Evolutionary conservation across 2,888 invertebrate genomes (phyloP), one percentile per base, ranked within the genome.

Genomic region (Chaitophorus viminalis): DNA sequence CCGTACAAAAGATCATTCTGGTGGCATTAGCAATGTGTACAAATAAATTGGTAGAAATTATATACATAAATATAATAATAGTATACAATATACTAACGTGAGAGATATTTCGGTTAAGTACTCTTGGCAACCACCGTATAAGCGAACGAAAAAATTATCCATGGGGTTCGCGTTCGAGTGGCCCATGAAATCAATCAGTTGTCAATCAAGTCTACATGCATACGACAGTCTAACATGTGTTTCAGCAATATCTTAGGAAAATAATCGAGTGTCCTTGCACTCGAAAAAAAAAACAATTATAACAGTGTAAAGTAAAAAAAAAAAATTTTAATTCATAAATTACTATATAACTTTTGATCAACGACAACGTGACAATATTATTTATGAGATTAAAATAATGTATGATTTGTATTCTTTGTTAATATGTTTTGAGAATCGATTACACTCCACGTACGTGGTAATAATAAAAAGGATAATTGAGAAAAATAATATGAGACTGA

Each of bases 181-280:
- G 74, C 60, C 74, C 79, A 81, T 81, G 81, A 87, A 87, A 87
- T 87, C 65, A 81, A 87, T 87, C 87, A 87, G 87, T 87, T 87
- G 87, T 87, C 87, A 87, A 87, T 87, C 87, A 81, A 74, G 46
- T 81, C 31, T 65, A 9, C 46, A 9, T 1, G 9, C 9, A 46
- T 46, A 21, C 54, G 11, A 87, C 81, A 60, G 81, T 65, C 60
- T 36, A 29, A 25, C 65, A 14, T 54, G 70, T 78, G 54, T 52
- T 70, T 86, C 77, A 46, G 33, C 54, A 36, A 78, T 54, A 25
- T 77, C 68, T 83, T 29, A 54, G 33, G 39, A 72, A 78, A 54
- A 79, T 72, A 65, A 83, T 60, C 21, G n/a, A 83, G 36, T 36
- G 70, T 33, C 36, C 74, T 14, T 70, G 5, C 6, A 29, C n/a